phyloP scores from a whole-genome alignment of 1,140 invertebrate species.

The Nasonia longicornis region DNA sequence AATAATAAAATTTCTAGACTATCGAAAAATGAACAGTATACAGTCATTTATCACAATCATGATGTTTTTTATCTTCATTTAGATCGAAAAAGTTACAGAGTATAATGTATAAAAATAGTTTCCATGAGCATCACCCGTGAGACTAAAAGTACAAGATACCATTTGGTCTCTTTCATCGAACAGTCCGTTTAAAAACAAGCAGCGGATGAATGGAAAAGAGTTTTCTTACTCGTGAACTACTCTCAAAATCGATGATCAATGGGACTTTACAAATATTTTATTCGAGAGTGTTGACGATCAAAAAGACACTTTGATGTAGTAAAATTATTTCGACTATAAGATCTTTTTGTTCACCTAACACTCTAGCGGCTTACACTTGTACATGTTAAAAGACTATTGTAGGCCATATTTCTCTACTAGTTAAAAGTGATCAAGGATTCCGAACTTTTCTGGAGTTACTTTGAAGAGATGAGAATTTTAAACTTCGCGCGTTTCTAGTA shows the following conservation, averaged over 20 bases:
- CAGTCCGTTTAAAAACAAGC: constrained; percentile 42
- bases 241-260: constrained; percentile 10
- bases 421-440: constrained; percentile 21
- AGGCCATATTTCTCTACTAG: constrained; percentile 37
- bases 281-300: background rate
- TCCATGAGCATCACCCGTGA: constrained; percentile 52
- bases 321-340: background rate
- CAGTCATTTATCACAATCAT: constrained; percentile 43
- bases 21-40: constrained; percentile 39
- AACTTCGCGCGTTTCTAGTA: background rate
- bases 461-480: constrained; percentile 20
- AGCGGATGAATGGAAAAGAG: constrained; percentile 6
- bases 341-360: constrained; percentile 5
- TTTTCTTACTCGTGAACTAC: background rate
- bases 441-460: constrained; percentile 10
- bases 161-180: constrained; percentile 45
- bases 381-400: constrained; percentile 27
- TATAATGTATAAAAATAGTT: constrained; percentile 66
- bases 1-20: constrained; percentile 20
- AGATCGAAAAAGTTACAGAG: constrained; percentile 62
- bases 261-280: constrained; percentile 25
- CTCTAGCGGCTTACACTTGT: constrained; percentile 15
- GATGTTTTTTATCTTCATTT: constrained; percentile 44
- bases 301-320: background rate
- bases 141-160: constrained; percentile 37